Percentiles rank a stretch among this genome's conserved stretches.
Conservation (phyloP, 2,113 vertebrate genomes). For the Antechinus stuartii region DNA sequence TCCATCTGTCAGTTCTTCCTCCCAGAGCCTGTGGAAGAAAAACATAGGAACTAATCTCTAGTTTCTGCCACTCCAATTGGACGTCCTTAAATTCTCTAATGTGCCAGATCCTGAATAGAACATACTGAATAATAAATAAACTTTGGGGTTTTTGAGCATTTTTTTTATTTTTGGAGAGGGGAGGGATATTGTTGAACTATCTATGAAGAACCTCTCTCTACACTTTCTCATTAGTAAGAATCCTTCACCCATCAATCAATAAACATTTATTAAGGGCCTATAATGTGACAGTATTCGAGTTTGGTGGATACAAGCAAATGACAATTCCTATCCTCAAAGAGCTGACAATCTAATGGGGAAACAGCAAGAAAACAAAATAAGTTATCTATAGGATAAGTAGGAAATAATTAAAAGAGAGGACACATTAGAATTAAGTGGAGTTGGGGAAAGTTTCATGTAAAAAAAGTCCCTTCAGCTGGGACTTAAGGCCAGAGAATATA, state of each 20-base stretch:
- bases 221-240: neutral
- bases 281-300: neutral
- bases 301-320: neutral
- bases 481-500: neutral
- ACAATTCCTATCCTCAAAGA: neutral
- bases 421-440: neutral
- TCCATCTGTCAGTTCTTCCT: neutral
- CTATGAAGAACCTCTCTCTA: neutral
- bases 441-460: neutral
- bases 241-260: neutral
- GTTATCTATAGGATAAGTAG: neutral
- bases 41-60: neutral
- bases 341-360: neutral
- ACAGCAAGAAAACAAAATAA: neutral
- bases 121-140: neutral
- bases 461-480: neutral
- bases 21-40: slow-evolving; percentile 50
- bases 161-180: neutral
- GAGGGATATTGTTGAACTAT: neutral
- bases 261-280: neutral
- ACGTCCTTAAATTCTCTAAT: rapidly evolving
- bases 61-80: neutral
- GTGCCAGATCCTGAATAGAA: neutral
- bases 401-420: neutral
- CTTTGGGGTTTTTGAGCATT: neutral